Conservation (phyloP, 2,797 vertebrate species). For the Etheostoma perlongum region DNA sequence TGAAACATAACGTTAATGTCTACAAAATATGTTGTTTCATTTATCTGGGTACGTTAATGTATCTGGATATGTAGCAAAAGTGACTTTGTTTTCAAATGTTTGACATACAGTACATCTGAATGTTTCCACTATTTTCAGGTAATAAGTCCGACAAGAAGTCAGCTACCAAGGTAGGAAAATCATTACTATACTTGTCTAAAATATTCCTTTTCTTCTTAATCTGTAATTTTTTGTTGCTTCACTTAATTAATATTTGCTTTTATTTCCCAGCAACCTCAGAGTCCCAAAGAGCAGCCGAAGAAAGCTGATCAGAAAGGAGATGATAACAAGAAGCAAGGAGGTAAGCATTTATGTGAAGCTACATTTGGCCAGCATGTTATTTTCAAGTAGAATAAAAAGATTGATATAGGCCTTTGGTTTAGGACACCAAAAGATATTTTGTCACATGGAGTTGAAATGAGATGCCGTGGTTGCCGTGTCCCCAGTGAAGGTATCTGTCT, state of each 20-base stretch:
- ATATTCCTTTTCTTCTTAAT: background rate
- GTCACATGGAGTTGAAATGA: conserved; percentile 18
- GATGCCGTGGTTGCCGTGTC: conserved; percentile 55
- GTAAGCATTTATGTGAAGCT: conserved; percentile 72
- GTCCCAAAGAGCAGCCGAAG: conserved; percentile 88
- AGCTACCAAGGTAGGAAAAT: conserved; percentile 83
- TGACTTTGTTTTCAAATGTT: conserved; percentile 25
- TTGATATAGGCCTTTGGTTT: conserved; percentile 13
- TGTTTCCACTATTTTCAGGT: conserved; percentile 72
- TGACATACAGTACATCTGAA: conserved; percentile 11
- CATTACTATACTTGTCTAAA: background rate
- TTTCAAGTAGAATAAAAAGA: background rate
- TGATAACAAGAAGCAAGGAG: conserved; percentile 89
- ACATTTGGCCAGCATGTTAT: background rate
- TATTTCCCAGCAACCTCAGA: conserved; percentile 83
- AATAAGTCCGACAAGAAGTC: conserved; percentile 90
- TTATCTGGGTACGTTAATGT: background rate
- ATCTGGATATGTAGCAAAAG: background rate
- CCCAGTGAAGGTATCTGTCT: conserved; percentile 79
- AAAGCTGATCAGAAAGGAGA: conserved; percentile 90
- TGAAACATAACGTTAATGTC: conserved; percentile 5
- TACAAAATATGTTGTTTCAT: conserved; percentile 12
- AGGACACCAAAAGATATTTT: background rate
- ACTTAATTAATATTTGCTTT: conserved; percentile 24
- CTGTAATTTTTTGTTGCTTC: background rate